Evolutionary conservation across 23 tunicate species (phyloP), one percentile per base, ranked within the genome.

Genomic region (Clavelina lepadiformis): DNA sequence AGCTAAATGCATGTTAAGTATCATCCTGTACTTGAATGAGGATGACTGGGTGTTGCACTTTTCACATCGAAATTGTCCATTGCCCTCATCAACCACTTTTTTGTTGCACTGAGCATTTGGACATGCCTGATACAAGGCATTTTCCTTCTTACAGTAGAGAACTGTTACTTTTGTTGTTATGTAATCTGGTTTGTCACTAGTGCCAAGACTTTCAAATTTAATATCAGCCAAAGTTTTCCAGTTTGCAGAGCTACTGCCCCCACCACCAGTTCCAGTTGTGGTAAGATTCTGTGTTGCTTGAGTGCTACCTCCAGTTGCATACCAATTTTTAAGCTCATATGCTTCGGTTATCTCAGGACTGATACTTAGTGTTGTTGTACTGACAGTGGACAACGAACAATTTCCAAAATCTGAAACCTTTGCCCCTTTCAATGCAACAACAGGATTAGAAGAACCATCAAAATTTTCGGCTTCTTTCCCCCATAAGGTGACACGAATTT

Each of bases 391-490:
- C 52, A 91, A 34, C 0, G 98, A 67, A 38, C 92, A 82, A 2
- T 75, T 82, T 6, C 66, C 80, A 52, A 56, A 91, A 67, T 83
- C 98, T 3, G 92, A 82, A 28, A 91, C 92, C 44, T 86, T 82
- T 20, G 77, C 86, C 31, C 84, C 69, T 72, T 83, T 82, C 32
- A 77, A 46, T 0, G 91, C 98, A 7, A 91, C 82, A 33, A 91
- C 92, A 15, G 91, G 86, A 38, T 65, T 53, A 0, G 46, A 68
- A 15, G 38, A 58, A 0, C 58, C 75, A 49, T 82, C 76, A 67
- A 91, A 91, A 20, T 72, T 75, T 36, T 89, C 97, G 3, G 97
- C 97, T 36, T 89, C 97, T 15, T 61, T 46, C 41, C 97, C 97
- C 97, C 97, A 89, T 46, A 89, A 37, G 19, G 97, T 89, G 3